These are phyloP conservation scores for Hirtodrosophila confusa DNA, from an alignment of 2,888 invertebrate species.

Conservation along the genomic window DNA sequence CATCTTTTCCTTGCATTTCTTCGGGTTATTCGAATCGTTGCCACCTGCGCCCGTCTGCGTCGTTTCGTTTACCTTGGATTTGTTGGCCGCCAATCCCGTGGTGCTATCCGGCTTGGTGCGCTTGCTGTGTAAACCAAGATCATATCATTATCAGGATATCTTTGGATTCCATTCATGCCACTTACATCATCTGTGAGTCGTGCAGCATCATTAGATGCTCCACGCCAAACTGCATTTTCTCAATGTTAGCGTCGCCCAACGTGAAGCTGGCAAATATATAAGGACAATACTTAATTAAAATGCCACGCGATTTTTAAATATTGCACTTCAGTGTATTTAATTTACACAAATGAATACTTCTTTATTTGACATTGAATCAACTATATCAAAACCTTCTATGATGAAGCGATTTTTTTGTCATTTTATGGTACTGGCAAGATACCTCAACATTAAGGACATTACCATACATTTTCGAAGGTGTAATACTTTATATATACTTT, in stretches of 20 bases:
- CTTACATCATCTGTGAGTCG: slow-evolving; percentile 74
- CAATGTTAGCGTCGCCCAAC: slow-evolving; percentile 70
- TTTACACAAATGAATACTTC: no score
- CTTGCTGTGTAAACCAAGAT: slow-evolving; percentile 40
- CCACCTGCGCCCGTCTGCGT: slow-evolving; percentile 60
- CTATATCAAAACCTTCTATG: slow-evolving; percentile 1
- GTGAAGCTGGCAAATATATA: slow-evolving; percentile 54
- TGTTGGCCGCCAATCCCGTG: slow-evolving; percentile 35
- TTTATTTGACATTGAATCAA: no score
- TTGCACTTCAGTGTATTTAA: neutral
- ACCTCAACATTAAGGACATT: no score
- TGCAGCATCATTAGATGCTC: slow-evolving; percentile 79
- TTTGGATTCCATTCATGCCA: neutral
- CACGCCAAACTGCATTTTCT: slow-evolving; percentile 79
- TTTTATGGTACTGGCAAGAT: no score
- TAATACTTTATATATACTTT: no score
- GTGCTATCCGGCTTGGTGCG: slow-evolving; percentile 71
- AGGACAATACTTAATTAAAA: slow-evolving; percentile 11
- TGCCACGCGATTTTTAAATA: neutral
- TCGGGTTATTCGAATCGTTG: slow-evolving; percentile 67
- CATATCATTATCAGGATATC: neutral
- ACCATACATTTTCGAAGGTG: no score
- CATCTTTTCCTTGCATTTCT: slow-evolving; percentile 80
- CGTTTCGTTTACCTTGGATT: slow-evolving; percentile 55
- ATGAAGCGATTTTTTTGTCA: no score